Conservation (phyloP, 1,140 invertebrate species). For the Schlechtendalia chinensis region DNA sequence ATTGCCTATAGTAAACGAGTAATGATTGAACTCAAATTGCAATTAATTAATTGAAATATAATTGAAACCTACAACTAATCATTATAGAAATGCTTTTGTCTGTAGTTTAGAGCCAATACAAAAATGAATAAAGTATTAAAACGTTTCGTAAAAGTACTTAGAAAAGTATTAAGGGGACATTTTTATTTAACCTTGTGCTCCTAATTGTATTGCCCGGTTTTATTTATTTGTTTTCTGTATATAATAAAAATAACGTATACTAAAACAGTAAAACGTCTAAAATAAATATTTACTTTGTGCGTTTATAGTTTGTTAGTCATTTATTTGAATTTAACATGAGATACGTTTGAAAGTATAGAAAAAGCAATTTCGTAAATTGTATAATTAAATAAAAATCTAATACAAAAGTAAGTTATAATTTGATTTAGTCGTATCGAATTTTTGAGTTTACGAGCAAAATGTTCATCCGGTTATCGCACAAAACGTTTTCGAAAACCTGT, state of each 20-base stretch:
- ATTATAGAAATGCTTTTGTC: neutral
- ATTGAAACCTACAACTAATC: constrained; percentile 4
- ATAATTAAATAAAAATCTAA: neutral
- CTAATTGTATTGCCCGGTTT: neutral
- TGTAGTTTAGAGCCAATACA: neutral
- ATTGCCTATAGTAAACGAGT: too few species aligned
- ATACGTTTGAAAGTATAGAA: neutral
- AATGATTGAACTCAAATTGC: too few species aligned
- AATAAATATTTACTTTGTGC: neutral
- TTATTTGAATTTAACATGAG: neutral
- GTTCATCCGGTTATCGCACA: too few species aligned
- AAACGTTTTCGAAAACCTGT: too few species aligned
- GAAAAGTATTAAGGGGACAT: neutral
- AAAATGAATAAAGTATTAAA: neutral
- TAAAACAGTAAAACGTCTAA: neutral
- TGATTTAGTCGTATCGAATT: neutral
- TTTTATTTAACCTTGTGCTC: neutral
- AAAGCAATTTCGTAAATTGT: neutral
- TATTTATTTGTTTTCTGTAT: neutral
- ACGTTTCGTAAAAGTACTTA: neutral
- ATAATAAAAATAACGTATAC: neutral
- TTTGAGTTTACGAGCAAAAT: neutral
- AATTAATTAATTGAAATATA: neutral
- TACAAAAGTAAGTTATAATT: neutral
- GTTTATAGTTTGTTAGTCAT: neutral